Conservation (phyloP, 2,888 invertebrate species). For the Blastobasis lacticolella region DNA sequence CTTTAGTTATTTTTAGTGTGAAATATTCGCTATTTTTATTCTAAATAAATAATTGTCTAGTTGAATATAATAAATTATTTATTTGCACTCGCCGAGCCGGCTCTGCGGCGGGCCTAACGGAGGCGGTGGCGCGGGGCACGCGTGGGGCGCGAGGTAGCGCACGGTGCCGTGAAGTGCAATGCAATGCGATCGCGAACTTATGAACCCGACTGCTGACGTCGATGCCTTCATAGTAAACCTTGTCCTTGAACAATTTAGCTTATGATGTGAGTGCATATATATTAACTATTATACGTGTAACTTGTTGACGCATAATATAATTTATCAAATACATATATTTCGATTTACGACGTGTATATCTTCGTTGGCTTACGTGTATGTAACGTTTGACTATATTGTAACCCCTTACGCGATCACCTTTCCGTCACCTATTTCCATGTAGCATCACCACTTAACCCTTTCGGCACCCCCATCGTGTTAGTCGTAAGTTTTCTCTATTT, state of each 20-base stretch:
- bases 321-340: slow-evolving; percentile 33
- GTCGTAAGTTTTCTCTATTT: slow-evolving; percentile 52
- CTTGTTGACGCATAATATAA: slow-evolving; percentile 70
- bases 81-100: slow-evolving; percentile 44
- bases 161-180: slow-evolving; percentile 41
- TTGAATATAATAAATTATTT: slow-evolving; percentile 54
- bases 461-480: slow-evolving; percentile 46
- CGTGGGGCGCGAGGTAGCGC: neutral
- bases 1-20: slow-evolving; percentile 67
- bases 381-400: slow-evolving; percentile 25
- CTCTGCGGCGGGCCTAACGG: slow-evolving; percentile 26
- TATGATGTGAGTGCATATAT: slow-evolving; percentile 45
- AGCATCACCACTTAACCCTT: slow-evolving; percentile 25
- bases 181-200: slow-evolving; percentile 50
- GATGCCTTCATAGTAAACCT: slow-evolving; percentile 49
- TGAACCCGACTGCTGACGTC: slow-evolving; percentile 45
- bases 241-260: slow-evolving; percentile 43
- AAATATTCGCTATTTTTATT: slow-evolving; percentile 58
- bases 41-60: slow-evolving; percentile 49
- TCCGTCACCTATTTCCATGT: slow-evolving; percentile 16
- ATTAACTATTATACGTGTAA: slow-evolving; percentile 27
- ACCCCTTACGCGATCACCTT: slow-evolving; percentile 18
- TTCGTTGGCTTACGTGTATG: slow-evolving; percentile 56
- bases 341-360: slow-evolving; percentile 39
- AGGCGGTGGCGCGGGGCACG: neutral